Evolutionary conservation across 2,888 invertebrate genomes (phyloP), one percentile per base, ranked within the genome.

Genomic region (Cactoblastis cactorum): DNA sequence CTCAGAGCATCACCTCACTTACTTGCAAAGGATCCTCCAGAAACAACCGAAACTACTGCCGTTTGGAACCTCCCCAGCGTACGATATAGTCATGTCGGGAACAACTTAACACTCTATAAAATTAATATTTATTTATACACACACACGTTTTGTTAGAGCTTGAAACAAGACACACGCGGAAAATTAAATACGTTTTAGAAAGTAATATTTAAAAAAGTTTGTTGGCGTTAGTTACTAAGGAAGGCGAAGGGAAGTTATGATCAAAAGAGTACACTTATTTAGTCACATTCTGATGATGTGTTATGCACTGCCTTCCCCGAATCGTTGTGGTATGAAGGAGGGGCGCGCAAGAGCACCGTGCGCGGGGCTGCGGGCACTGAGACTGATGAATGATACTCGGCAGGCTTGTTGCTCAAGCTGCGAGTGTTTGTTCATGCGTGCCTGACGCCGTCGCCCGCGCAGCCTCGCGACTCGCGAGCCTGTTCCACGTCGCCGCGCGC

Each of bases 21-120:
- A 96, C 95, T 95, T 96, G 91, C 93, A 92, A 71, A 96, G 92
- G 81, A 96, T 96, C 90, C 94, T 93, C 96, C 96, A 96, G 90
- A 97, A 97, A 87, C 96, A 96, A 77, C 96, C 96, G 78, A 97
- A 97, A 88, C 94, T 95, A 91, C 96, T 96, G 77, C 96, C 96
- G 83, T 96, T 96, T 63, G 96, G 96, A 73, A 96, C 96, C 86
- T 96, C 95, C 74, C 95, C 95, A 69, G 96, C 95, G 90, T 96
- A 97, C 53, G 96, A 95, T 76, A 97, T 94, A 74, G 96, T 96
- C 97, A 97, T 97, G 75, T 75, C 74, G 77, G 71, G 67, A 74
- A 69, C 65, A 70, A 64, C 68, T 77, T 72, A 70, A 73, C 66
- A 74, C 79, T 78, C 80, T 74, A 74, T 73, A 66, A 71, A 75